Base-by-base conservation (phyloP, 2,888 invertebrate genomes). In the Sipunculus nudus region DNA sequence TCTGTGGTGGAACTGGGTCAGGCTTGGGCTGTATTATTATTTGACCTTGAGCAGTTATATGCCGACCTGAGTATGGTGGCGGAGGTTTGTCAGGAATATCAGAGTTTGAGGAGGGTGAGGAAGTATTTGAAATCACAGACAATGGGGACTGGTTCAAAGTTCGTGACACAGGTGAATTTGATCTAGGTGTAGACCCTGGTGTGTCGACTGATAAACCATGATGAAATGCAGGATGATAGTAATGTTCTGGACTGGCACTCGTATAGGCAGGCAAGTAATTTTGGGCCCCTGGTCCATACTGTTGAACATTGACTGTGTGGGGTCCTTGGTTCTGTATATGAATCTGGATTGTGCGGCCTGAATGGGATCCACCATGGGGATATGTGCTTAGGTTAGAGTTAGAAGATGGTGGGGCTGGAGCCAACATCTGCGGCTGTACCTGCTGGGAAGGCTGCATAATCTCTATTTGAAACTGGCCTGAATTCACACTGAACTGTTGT, bases 61-160 rank as follows among this genome's bases (percentile, higher is more conserved):
- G 23, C 16, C 50, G 41, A 26, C 78, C 77, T 6, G 80, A 78
- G 63, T 80, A 79, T 0, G 80, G 82, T 28, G 81, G 81, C 6
- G 81, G 82, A n/a, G 79, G 80, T 59, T 76, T 75, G 55, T 79
- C 79, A 13, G 78, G 78, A 61, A 80, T 74, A 66, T 81, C 80
- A 8, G 80, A 82, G 66, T 76, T 81, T 13, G 81, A 80, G 26
- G 82, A 81, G 1, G 81, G 81, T 16, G 80, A 78, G n/a, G 81
- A 67, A 3, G 75, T 77, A 4, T 79, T 79, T 5, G 79, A 81
- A 61, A 78, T 74, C 61, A 81, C 75, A 57, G 82, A 82, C 59
- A 81, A 68, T 4, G 83, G 83, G 10, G 82, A 82, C 62, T 82
- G 82, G 65, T 80, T 82, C 39, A 76, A 73, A 26, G 73, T 70